A percentile compares a stretch with the other conserved stretches of the same genome.
Evolutionary conservation across 2,888 invertebrate genomes (phyloP).

Genomic region (Cryptops parisi): DNA sequence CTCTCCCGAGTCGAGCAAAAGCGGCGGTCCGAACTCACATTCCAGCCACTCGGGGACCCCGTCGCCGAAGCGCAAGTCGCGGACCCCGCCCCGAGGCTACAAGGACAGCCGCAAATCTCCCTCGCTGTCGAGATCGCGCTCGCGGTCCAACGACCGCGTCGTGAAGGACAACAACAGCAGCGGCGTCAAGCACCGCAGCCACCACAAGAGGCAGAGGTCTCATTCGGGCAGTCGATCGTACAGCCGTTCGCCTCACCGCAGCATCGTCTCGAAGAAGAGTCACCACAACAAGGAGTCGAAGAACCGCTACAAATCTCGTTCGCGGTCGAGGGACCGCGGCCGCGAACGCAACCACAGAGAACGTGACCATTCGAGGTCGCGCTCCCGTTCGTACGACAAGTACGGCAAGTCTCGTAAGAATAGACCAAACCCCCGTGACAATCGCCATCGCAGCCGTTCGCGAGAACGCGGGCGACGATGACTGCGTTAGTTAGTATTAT

Average conservation of each 20-base stretch:
- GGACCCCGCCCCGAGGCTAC: constrained; percentile 18
- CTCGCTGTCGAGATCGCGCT: constrained; percentile 28
- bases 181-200: constrained; percentile 12
- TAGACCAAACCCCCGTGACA: constrained; percentile 9
- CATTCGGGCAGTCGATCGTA: constrained; percentile 10
- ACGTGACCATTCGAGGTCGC: constrained; percentile 12
- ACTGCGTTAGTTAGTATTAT: not conserved
- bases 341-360: constrained; percentile 13
- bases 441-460: constrained; percentile 17
- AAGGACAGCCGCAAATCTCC: constrained; percentile 15
- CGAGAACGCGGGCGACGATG: constrained; percentile 13
- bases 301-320: constrained; percentile 14
- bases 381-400: constrained; percentile 13
- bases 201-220: constrained; percentile 14
- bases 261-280: constrained; percentile 11
- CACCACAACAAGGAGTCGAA: constrained; percentile 7
- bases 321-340: constrained; percentile 6
- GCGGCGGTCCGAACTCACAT: constrained; percentile 11
- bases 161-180: constrained; percentile 9
- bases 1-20: constrained; percentile 9
- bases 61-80: constrained; percentile 13
- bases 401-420: constrained; percentile 6
- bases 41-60: constrained; percentile 15
- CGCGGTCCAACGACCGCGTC: constrained; percentile 32
- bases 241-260: constrained; percentile 15